phyloP scores from a whole-genome alignment of 2,888 invertebrate genomes.

The Clistopyga incitator region DNA sequence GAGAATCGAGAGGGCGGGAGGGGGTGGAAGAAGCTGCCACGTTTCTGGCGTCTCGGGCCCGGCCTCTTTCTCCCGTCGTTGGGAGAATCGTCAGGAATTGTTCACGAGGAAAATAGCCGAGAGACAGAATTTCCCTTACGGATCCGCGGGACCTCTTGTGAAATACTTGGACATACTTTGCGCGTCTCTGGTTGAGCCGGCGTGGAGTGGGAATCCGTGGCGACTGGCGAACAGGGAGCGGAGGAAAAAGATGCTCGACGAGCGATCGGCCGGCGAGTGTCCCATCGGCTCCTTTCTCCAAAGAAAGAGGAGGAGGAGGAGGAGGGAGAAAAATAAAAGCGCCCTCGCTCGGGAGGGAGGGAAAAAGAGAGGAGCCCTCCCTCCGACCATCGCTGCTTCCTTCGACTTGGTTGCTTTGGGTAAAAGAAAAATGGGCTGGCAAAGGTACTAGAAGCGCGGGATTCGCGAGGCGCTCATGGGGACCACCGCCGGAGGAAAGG shows the following conservation, averaged over 20 bases:
- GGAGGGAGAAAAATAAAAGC: neutral
- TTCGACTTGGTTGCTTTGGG: constrained; percentile 59
- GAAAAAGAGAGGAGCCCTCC: constrained; percentile 40
- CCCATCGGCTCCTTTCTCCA: constrained; percentile 44
- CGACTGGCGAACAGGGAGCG: constrained; percentile 19
- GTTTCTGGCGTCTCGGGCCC: constrained; percentile 38
- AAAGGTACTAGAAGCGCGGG: constrained; percentile 54
- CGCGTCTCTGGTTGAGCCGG: constrained; percentile 66
- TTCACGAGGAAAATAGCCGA: constrained; percentile 76
- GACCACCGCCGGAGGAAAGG: constrained; percentile 29
- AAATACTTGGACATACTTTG: constrained; percentile 79
- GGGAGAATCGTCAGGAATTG: constrained; percentile 72
- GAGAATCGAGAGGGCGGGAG: constrained; percentile 62
- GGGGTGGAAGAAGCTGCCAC: constrained; percentile 56
- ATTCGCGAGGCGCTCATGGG: constrained; percentile 33
- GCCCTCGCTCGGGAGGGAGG: constrained; percentile 11
- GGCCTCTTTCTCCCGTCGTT: constrained; percentile 51
- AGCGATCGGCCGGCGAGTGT: constrained; percentile 53
- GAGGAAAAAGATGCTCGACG: constrained; percentile 39
- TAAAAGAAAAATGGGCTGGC: constrained; percentile 67
- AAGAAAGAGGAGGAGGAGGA: constrained; percentile 31
- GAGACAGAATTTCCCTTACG: constrained; percentile 76
- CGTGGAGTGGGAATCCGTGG: constrained; percentile 42
- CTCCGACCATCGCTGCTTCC: neutral
- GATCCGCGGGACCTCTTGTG: constrained; percentile 73